Evolutionary conservation across 37 sponge, comb jelly and placozoan species (phyloP).

Genomic region (Dysidea cf. avara): DNA sequence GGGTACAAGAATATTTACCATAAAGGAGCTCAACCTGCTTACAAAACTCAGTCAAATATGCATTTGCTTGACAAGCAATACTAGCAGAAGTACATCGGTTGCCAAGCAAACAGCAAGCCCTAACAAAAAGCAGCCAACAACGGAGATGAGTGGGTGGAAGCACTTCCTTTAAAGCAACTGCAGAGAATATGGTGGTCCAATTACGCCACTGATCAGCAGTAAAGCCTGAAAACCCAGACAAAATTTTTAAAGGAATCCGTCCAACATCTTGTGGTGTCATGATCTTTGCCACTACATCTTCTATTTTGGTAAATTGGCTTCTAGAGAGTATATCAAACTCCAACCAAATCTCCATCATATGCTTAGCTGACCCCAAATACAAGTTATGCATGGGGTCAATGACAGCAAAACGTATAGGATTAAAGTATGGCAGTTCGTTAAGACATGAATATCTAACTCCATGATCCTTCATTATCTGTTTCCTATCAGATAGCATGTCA

Average conservation of each 20-base stretch:
- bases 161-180: constrained; percentile 8
- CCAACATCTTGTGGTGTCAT: constrained; percentile 27
- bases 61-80: constrained; percentile 29
- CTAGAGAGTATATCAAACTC: constrained; percentile 2
- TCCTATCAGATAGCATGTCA: constrained; percentile 1
- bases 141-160: constrained; percentile 4
- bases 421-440: constrained; percentile 45
- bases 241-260: constrained; percentile 46
- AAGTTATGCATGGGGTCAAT: constrained; percentile 60
- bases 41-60: constrained; percentile 21
- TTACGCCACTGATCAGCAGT: constrained; percentile 66
- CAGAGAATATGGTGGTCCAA: too few species aligned
- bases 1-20: constrained; percentile 27
- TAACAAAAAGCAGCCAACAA: constrained; percentile 59
- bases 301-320: constrained; percentile 16
- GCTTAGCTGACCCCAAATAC: constrained; percentile 38
- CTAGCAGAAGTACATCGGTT: too few species aligned
- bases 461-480: constrained; percentile 1
- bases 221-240: constrained; percentile 39
- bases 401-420: not conserved
- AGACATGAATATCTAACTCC: constrained; percentile 31
- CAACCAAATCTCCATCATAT: constrained; percentile 15
- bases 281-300: too few species aligned
- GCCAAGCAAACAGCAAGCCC: too few species aligned
- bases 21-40: constrained; percentile 15